phyloP scores from a whole-genome alignment of 2,113 vertebrate species.

The Cricetomys ansorgei region DNA sequence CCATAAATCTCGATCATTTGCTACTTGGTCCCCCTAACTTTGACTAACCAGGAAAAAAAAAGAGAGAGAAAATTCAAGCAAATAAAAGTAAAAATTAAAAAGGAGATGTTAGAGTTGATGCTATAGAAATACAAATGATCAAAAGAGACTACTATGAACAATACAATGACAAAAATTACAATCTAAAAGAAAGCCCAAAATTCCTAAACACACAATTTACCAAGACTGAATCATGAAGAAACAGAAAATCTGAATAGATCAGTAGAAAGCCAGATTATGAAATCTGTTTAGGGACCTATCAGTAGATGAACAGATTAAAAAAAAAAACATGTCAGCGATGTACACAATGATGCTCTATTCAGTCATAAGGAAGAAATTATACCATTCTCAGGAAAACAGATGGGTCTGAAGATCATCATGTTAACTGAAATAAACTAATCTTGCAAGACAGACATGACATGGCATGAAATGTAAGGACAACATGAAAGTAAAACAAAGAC shows the following conservation, averaged over 20 bases:
- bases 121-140: background rate
- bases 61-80: background rate
- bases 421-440: background rate
- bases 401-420: background rate
- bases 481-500: background rate
- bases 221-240: background rate
- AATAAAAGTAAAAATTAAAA: background rate
- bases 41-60: background rate
- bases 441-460: background rate
- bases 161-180: background rate
- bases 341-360: background rate
- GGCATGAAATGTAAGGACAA: background rate
- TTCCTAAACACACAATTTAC: background rate
- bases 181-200: background rate
- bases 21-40: background rate
- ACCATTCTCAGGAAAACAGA: background rate
- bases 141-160: background rate
- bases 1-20: background rate
- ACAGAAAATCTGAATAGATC: background rate
- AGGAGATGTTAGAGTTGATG: background rate
- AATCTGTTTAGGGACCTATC: background rate
- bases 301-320: background rate
- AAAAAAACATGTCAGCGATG: background rate
- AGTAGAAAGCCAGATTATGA: background rate
- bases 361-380: background rate